Evolutionary conservation across 2,888 invertebrate species (phyloP).

Genomic region (Oxycera nigricornis): DNA sequence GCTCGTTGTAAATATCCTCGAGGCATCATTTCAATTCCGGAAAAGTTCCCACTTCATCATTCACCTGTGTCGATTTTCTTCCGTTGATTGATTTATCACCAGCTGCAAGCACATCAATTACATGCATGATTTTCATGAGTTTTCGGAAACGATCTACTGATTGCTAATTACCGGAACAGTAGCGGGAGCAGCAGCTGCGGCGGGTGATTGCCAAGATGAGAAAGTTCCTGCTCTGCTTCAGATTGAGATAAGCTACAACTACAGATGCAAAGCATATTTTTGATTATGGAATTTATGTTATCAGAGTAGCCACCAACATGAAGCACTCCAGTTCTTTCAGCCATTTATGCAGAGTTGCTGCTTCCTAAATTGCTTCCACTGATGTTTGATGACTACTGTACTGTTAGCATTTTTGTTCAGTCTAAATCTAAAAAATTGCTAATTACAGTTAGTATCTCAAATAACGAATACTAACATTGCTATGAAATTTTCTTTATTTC

Average conservation of each 20-base stretch:
- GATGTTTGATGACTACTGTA: neutral
- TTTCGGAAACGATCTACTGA: slow-evolving; percentile 20
- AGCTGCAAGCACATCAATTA: neutral
- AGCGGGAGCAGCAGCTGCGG: neutral
- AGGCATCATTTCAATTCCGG: neutral
- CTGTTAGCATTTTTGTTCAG: neutral
- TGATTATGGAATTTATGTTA: neutral
- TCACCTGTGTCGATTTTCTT: neutral
- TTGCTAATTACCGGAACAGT: neutral
- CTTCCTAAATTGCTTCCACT: neutral
- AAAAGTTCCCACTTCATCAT: neutral
- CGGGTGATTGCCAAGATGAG: neutral
- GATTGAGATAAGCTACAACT: neutral
- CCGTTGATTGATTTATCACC: slow-evolving; percentile 10
- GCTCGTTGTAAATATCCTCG: neutral
- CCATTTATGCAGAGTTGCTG: neutral
- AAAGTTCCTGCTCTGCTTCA: slow-evolving; percentile 10
- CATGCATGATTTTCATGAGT: slow-evolving; percentile 8
- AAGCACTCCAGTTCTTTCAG: neutral
- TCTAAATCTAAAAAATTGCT: no score
- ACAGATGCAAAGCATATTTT: neutral
- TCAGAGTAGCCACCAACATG: neutral
- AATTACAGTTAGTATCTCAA: no score
- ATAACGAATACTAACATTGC: no score
- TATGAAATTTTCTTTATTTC: no score